A percentile compares a stretch with the other conserved stretches of the same genome.
These are phyloP conservation scores for Dioctria linearis DNA, from an alignment of 2,888 invertebrate genomes.

Conservation along the genomic window DNA sequence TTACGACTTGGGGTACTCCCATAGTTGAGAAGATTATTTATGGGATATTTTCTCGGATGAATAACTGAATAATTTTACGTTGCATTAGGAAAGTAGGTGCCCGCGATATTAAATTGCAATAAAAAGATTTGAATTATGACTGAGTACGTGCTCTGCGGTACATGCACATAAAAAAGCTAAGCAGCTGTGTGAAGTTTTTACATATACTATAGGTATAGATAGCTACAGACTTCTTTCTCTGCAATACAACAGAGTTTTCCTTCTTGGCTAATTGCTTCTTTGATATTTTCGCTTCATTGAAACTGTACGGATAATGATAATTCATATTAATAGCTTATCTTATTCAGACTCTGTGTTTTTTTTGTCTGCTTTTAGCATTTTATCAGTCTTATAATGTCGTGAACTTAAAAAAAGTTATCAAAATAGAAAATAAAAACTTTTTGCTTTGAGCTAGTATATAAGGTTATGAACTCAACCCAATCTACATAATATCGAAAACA, in stretches of 20 bases:
- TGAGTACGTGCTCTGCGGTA: background rate
- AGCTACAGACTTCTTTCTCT: too few relatives aligned
- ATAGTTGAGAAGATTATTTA: conserved; percentile 24
- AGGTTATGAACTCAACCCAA: background rate
- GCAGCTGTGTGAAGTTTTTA: background rate
- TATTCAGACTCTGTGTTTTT: background rate
- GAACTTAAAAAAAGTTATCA: background rate
- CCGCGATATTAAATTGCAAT: background rate
- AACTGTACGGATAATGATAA: background rate
- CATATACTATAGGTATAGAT: background rate
- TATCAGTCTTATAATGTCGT: background rate
- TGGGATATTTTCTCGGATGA: conserved; percentile 32
- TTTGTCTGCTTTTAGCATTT: background rate
- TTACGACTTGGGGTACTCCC: background rate
- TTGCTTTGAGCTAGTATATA: background rate
- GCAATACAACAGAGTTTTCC: background rate
- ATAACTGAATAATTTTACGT: conserved; percentile 34
- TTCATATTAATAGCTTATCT: conserved; percentile 2
- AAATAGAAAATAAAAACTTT: background rate
- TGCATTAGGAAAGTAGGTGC: conserved; percentile 2
- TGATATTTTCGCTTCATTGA: background rate
- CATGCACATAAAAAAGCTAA: too few relatives aligned
- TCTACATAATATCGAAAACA: too few relatives aligned
- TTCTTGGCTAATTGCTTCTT: background rate
- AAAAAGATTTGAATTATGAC: conserved; percentile 5